Evolutionary conservation across 2,113 vertebrate species (phyloP).

Genomic region (Neolamprologus sp.): DNA sequence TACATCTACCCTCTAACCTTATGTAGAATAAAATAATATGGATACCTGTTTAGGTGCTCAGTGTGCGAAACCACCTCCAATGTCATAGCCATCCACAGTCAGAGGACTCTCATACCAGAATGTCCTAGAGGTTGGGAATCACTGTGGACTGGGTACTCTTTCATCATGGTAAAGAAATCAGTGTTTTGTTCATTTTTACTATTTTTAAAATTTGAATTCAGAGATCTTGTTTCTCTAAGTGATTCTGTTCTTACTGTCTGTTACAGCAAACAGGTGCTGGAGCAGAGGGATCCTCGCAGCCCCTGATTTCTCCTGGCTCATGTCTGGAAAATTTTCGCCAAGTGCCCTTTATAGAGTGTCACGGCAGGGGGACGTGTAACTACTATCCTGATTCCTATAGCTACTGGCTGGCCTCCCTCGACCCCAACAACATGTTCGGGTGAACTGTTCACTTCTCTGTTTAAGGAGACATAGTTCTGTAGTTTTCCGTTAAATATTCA

Average conservation of each 20-base stretch:
- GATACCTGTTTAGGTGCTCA: conserved; percentile 67
- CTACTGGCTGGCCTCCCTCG: conserved; percentile 83
- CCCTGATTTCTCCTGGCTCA: conserved; percentile 82
- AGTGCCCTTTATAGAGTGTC: conserved; percentile 86
- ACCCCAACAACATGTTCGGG: conserved; percentile 80
- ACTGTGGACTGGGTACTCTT: conserved; percentile 89
- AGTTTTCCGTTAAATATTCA: background rate
- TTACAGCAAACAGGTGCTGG: conserved; percentile 81
- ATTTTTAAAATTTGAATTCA: background rate
- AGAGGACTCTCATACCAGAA: conserved; percentile 78
- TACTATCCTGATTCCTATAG: conserved; percentile 88
- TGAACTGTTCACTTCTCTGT: conserved; percentile 39
- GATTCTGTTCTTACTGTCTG: background rate
- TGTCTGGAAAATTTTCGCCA: conserved; percentile 82
- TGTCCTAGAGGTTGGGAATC: conserved; percentile 84
- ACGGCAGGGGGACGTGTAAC: conserved; percentile 82
- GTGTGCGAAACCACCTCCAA: conserved; percentile 87
- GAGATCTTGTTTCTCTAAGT: background rate
- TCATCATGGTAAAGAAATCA: conserved; percentile 80
- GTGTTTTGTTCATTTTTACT: background rate
- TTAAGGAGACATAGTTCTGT: background rate
- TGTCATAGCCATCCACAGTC: conserved; percentile 87
- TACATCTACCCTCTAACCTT: background rate
- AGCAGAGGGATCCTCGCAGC: conserved; percentile 84
- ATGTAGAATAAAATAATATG: background rate